Evolutionary conservation across 1,140 invertebrate genomes (phyloP).

Genomic region (Solenopsis invicta): DNA sequence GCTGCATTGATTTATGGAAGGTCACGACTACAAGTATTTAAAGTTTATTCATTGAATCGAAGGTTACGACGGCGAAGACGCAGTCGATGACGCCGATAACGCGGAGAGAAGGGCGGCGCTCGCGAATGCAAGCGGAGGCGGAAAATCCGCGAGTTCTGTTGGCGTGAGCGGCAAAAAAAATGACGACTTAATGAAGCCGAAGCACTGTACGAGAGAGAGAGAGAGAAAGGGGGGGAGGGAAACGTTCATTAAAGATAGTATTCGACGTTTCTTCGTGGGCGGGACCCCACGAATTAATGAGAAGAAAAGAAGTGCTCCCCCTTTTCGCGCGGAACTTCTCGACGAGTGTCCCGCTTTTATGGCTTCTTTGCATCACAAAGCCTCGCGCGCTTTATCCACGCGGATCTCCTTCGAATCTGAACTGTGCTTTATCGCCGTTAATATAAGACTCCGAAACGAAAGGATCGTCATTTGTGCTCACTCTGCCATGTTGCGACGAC

Average conservation of each 20-base stretch:
- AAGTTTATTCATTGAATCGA: conserved; percentile 59
- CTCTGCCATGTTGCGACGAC: neutral
- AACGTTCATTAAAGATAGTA: conserved; percentile 4
- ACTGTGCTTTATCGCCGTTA: conserved; percentile 1
- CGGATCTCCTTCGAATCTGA: neutral
- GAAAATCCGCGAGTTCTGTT: conserved; percentile 9
- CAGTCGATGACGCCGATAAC: neutral
- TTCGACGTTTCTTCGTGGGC: neutral
- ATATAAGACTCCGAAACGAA: conserved; percentile 28
- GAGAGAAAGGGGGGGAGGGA: too few species aligned
- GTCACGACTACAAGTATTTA: conserved; percentile 43
- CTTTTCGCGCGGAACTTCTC: neutral
- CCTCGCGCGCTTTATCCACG: conserved; percentile 2
- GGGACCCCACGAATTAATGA: conserved; percentile 52
- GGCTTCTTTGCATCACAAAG: conserved; percentile 14
- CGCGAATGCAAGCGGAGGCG: neutral
- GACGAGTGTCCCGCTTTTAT: neutral
- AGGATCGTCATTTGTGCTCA: neutral
- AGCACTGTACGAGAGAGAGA: too few species aligned
- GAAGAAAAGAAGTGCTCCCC: neutral
- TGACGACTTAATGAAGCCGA: conserved; percentile 35
- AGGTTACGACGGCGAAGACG: conserved; percentile 46
- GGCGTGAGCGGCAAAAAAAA: neutral
- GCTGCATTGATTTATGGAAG: conserved; percentile 72
- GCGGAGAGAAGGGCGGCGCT: neutral